Evolutionary conservation across 2,113 vertebrate species (phyloP).

Genomic region (Phrynosoma blainvillii): DNA sequence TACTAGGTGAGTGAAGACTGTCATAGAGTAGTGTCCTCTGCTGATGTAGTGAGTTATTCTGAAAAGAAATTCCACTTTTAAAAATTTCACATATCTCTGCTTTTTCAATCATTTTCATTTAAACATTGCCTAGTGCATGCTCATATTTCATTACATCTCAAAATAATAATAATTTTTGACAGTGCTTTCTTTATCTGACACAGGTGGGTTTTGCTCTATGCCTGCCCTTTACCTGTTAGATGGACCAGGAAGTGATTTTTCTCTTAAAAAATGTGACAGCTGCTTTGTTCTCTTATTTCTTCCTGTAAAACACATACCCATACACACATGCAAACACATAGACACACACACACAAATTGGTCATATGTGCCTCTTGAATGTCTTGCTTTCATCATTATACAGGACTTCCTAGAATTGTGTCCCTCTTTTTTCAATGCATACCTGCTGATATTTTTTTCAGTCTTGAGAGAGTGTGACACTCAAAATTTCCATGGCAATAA

Average conservation of each 20-base stretch:
- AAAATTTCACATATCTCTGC: neutral
- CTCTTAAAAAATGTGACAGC: neutral
- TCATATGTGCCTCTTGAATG: neutral
- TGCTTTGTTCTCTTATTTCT: neutral
- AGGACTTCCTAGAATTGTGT: neutral
- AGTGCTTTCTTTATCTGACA: slow-evolving; percentile 21
- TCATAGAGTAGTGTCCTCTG: neutral
- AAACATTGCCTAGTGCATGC: neutral
- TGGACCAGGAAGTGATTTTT: slow-evolving; percentile 12
- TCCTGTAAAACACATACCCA: neutral
- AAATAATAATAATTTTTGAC: neutral
- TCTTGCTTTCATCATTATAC: neutral
- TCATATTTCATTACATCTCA: slow-evolving; percentile 27
- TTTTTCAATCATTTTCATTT: slow-evolving; percentile 16
- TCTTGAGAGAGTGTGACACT: neutral
- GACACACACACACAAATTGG: neutral
- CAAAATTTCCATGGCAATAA: neutral
- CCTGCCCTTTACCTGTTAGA: neutral
- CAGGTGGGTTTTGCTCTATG: neutral
- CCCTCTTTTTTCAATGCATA: neutral
- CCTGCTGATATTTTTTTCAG: neutral
- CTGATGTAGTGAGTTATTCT: neutral
- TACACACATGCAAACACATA: neutral
- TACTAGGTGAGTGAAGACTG: neutral
- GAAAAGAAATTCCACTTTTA: neutral